phyloP scores from a whole-genome alignment of 2,888 invertebrate species.

The Dicyrtoma fusca region DNA sequence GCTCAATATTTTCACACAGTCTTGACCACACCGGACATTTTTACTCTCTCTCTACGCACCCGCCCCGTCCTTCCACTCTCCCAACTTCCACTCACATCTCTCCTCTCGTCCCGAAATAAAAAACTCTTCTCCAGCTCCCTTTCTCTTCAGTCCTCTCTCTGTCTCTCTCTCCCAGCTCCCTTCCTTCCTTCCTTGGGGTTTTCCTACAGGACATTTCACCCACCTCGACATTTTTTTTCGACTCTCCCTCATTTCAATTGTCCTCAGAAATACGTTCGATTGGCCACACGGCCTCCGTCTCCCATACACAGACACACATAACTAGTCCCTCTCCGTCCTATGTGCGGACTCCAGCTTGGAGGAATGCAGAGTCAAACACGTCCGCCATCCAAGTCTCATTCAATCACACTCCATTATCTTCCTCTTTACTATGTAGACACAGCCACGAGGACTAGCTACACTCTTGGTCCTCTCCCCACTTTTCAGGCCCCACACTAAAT shows the following conservation, averaged over 20 bases:
- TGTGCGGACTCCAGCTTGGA: neutral
- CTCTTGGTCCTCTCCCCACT: neutral
- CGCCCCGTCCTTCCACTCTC: conserved; percentile 23
- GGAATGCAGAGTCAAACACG: conserved; percentile 6
- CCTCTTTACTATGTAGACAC: neutral
- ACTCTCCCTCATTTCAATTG: conserved; percentile 39
- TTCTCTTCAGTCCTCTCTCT: neutral
- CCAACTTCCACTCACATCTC: conserved; percentile 13
- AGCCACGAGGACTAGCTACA: neutral
- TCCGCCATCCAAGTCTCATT: conserved; percentile 32
- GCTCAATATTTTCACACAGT: conserved; percentile 42
- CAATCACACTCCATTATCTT: conserved; percentile 17
- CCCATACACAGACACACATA: neutral
- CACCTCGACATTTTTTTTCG: conserved; percentile 33
- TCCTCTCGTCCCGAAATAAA: neutral
- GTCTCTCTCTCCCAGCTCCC: conserved; percentile 6
- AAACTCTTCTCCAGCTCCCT: neutral
- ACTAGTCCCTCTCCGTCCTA: neutral
- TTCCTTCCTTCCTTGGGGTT: conserved; percentile 4
- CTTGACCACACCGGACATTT: conserved; percentile 44
- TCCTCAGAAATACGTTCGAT: conserved; percentile 21
- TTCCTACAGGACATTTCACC: conserved; percentile 28
- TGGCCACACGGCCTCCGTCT: conserved; percentile 19
- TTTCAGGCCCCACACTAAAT: neutral
- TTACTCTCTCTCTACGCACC: conserved; percentile 37